These are phyloP conservation scores for Xyrauchen texanus DNA, from an alignment of 2,113 vertebrate genomes.

Conservation along the genomic window DNA sequence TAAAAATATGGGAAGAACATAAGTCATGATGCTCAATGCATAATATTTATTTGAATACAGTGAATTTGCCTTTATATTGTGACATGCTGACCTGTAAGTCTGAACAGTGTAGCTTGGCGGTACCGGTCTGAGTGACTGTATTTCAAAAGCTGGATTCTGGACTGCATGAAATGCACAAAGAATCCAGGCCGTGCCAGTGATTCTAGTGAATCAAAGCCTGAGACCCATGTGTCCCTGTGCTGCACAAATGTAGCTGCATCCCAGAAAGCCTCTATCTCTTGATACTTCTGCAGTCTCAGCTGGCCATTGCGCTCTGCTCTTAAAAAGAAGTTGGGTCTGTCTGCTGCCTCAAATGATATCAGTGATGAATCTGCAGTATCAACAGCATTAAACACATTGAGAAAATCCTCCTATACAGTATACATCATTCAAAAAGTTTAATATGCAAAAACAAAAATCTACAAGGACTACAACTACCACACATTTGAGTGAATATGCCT, in stretches of 20 bases:
- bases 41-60: background rate
- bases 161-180: conserved; percentile 78
- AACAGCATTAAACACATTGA: background rate
- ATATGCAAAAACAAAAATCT: background rate
- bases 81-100: conserved; percentile 78
- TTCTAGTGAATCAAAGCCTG: conserved; percentile 87
- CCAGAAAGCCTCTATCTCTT: conserved; percentile 76
- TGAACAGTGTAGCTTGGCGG: conserved; percentile 85
- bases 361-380: conserved; percentile 80
- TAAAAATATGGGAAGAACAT: conserved; percentile 34
- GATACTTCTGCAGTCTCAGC: conserved; percentile 84
- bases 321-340: conserved; percentile 93
- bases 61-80: background rate
- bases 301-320: conserved; percentile 69
- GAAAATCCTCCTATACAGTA: background rate
- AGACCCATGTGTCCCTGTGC: conserved; percentile 84
- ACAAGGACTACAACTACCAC: too few species aligned
- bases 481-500: too few species aligned
- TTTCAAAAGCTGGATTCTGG: conserved; percentile 75
- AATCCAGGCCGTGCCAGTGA: conserved; percentile 82
- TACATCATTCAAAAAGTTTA: background rate
- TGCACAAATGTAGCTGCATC: conserved; percentile 84
- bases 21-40: background rate
- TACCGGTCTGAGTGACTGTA: conserved; percentile 83
- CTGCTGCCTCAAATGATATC: conserved; percentile 86